phyloP scores from a whole-genome alignment of 1,140 invertebrate species.

The Mya arenaria region DNA sequence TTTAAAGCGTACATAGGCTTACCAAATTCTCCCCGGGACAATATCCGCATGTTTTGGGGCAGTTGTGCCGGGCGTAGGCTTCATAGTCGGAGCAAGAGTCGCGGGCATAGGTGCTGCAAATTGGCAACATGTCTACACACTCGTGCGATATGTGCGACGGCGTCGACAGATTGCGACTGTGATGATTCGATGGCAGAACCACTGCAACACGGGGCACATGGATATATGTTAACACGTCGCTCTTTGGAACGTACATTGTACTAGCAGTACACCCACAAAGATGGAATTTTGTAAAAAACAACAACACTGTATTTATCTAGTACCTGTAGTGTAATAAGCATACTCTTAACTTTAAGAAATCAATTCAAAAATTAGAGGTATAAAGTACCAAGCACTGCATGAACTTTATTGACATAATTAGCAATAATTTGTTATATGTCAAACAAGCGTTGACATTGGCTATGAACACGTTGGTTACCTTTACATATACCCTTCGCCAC shows the following conservation, averaged over 20 bases:
- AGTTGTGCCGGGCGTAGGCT: constrained; percentile 37
- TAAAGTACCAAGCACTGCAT: neutral
- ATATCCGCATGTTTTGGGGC: constrained; percentile 40
- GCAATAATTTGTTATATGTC: neutral
- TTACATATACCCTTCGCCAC: constrained; percentile 36
- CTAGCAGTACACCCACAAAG: too few relatives aligned
- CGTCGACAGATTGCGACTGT: neutral
- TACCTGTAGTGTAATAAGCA: neutral
- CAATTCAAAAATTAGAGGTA: neutral
- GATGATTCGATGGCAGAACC: constrained; percentile 9
- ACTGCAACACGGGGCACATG: neutral
- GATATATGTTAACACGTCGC: neutral
- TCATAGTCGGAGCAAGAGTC: constrained; percentile 54
- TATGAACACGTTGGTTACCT: neutral
- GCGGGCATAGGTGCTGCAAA: constrained; percentile 53
- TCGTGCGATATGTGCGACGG: constrained; percentile 5
- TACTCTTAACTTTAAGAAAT: neutral
- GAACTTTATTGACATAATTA: neutral
- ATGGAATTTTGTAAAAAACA: too few relatives aligned
- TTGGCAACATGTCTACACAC: constrained; percentile 53
- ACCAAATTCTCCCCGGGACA: neutral
- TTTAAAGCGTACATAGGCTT: too few relatives aligned
- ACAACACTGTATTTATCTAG: too few relatives aligned
- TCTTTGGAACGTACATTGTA: neutral
- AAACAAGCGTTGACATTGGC: neutral